Conservation (phyloP, 2,888 invertebrate genomes). For the Tetragonisca angustula region DNA sequence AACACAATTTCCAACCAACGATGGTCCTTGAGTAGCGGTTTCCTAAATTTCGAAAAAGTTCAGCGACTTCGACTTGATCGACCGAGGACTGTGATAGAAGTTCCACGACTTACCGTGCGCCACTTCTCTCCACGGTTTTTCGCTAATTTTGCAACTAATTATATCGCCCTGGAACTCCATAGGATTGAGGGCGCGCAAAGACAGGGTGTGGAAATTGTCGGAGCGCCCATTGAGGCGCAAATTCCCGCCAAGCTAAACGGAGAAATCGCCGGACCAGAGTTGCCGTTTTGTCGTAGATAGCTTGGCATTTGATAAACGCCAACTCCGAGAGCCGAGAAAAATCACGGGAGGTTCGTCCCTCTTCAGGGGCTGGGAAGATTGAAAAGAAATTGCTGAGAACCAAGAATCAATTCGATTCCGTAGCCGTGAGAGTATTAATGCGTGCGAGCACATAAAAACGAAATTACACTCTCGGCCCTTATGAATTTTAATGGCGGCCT, state of each 20-base stretch:
- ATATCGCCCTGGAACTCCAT: too few species aligned
- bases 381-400: neutral
- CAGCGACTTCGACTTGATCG: neutral
- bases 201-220: too few species aligned
- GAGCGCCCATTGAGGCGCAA: too few species aligned
- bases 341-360: neutral
- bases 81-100: neutral
- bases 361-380: too few species aligned
- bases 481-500: too few species aligned
- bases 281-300: constrained; percentile 48
- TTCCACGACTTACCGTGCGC: constrained; percentile 19
- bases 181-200: constrained; percentile 49
- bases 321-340: too few species aligned
- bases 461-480: too few species aligned
- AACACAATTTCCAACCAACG: neutral
- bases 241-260: too few species aligned
- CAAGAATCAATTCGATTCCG: neutral
- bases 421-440: constrained; percentile 21
- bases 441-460: too few species aligned
- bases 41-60: too few species aligned
- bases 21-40: neutral
- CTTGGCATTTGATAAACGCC: constrained; percentile 56
- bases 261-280: too few species aligned
- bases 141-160: constrained; percentile 76
- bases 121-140: constrained; percentile 66